Evolutionary conservation across 2,113 vertebrate species (phyloP).

Genomic region (Tautogolabrus adspersus): DNA sequence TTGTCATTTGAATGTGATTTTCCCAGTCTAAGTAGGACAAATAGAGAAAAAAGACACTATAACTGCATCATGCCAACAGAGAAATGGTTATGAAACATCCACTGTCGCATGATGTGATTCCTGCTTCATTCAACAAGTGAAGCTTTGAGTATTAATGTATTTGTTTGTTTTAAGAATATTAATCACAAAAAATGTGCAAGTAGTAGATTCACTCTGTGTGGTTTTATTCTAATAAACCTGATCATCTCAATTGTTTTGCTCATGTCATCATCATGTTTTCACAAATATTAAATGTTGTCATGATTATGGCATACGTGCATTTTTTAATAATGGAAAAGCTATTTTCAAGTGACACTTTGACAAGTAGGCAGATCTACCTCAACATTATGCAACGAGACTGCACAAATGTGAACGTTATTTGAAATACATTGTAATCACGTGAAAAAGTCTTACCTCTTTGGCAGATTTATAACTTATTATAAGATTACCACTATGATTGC

Average conservation of each 20-base stretch:
- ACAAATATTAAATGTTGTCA: neutral
- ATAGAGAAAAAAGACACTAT: constrained; percentile 32
- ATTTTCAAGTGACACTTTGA: constrained; percentile 9
- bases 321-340: neutral
- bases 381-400: neutral
- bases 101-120: constrained; percentile 1
- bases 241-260: neutral
- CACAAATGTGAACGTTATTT: constrained; percentile 2
- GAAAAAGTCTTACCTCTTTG: neutral
- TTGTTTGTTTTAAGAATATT: too few relatives aligned
- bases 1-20: constrained; percentile 64
- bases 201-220: too few relatives aligned
- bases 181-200: too few relatives aligned
- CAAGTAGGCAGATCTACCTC: neutral
- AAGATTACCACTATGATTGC: too few relatives aligned
- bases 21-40: constrained; percentile 65
- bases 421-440: neutral
- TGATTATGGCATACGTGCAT: too few relatives aligned
- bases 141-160: neutral
- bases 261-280: neutral
- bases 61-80: constrained; percentile 21
- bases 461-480: neutral
- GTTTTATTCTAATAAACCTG: neutral
- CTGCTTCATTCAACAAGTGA: constrained; percentile 10
- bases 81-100: constrained; percentile 41